Percentiles rank a stretch among this genome's conserved stretches.
Evolutionary conservation across 2,113 vertebrate species (phyloP).

Genomic region (Tylochromis polylepis): DNA sequence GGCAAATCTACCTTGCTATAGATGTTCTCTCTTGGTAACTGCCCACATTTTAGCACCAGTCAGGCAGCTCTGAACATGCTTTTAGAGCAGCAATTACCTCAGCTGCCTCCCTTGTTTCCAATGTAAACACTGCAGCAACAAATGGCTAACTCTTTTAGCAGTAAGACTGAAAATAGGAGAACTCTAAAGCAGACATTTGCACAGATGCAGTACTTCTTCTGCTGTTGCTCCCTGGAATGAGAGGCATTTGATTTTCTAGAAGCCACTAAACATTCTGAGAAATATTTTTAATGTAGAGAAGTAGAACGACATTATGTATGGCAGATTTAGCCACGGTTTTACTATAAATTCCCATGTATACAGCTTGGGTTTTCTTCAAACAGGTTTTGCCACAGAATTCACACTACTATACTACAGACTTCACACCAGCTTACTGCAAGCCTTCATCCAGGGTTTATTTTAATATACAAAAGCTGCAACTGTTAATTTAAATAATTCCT

Average conservation of each 20-base stretch:
- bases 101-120: not conserved
- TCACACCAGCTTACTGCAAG: not conserved
- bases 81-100: slow-evolving; percentile 13
- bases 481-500: not conserved
- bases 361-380: not conserved
- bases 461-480: not conserved
- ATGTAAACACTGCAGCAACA: not conserved
- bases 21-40: slow-evolving; percentile 1
- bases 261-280: not conserved
- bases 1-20: not conserved
- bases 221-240: not conserved
- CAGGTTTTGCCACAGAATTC: not conserved
- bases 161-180: not conserved
- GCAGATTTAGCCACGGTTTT: not conserved
- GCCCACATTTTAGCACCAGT: not conserved
- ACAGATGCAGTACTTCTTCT: not conserved
- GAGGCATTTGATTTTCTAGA: not conserved
- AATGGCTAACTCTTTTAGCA: not conserved
- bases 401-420: not conserved
- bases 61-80: not conserved
- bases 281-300: not conserved
- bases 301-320: not conserved
- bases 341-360: not conserved
- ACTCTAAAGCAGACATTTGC: not conserved
- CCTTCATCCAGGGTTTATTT: not conserved